phyloP scores from a whole-genome alignment of 2,888 invertebrate genomes.

The Oasisia sp. region DNA sequence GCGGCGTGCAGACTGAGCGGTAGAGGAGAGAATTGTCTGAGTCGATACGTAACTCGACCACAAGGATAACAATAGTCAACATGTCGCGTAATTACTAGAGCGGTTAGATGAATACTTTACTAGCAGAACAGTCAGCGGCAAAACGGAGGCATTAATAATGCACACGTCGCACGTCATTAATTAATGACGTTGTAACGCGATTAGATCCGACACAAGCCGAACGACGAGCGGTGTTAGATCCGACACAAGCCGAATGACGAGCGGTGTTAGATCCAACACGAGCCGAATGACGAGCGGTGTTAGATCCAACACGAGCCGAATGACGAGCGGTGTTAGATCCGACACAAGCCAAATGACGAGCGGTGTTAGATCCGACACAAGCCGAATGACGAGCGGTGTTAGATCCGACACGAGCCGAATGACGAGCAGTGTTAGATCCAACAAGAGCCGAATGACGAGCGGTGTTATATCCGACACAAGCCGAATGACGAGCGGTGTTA shows the following conservation, averaged over 20 bases:
- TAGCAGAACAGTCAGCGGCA: constrained; percentile 5
- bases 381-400: not conserved
- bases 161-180: not conserved
- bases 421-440: not conserved
- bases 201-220: not conserved
- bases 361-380: not conserved
- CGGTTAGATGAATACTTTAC: not conserved
- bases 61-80: not conserved
- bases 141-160: constrained; percentile 6
- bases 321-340: not conserved
- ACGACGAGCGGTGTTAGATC: not conserved
- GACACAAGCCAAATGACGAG: no score
- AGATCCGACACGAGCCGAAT: no score
- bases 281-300: not conserved
- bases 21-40: not conserved
- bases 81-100: not conserved
- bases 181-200: not conserved
- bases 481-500: no score
- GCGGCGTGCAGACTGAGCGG: not conserved
- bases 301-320: no score
- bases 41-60: not conserved
- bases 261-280: not conserved
- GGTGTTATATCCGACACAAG: not conserved
- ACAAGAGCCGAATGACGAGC: no score
- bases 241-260: no score